Evolutionary conservation across 2,113 vertebrate genomes (phyloP).

Genomic region (Misgurnus mizolepis): DNA sequence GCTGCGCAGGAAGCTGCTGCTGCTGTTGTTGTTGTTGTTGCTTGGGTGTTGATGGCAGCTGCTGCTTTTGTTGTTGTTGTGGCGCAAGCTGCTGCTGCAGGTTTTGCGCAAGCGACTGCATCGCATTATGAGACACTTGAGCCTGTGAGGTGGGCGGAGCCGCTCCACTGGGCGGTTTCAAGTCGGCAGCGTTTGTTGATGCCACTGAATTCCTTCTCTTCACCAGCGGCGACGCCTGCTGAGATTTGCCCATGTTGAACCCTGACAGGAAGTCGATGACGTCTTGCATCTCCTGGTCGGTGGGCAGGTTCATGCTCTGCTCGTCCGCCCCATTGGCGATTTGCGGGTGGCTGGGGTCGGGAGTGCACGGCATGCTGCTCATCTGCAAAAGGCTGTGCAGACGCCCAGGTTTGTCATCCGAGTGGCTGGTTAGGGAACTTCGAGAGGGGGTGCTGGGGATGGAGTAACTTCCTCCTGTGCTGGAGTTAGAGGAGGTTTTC

Average conservation of each 20-base stretch:
- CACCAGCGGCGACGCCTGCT: conserved; percentile 90
- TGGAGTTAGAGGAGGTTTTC: conserved; percentile 85
- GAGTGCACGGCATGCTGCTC: conserved; percentile 76
- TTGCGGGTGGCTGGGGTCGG: conserved; percentile 73
- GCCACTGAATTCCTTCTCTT: conserved; percentile 92
- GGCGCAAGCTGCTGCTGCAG: conserved; percentile 50
- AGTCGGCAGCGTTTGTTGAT: conserved; percentile 82
- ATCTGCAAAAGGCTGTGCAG: conserved; percentile 86
- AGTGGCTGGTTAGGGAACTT: conserved; percentile 70
- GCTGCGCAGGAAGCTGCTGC: conserved; percentile 42
- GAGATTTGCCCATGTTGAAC: conserved; percentile 98
- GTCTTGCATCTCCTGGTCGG: conserved; percentile 99
- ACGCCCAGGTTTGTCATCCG: conserved; percentile 84
- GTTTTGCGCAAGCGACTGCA: conserved; percentile 79
- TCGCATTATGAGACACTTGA: conserved; percentile 73
- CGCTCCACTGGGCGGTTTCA: conserved; percentile 82
- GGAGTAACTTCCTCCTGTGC: conserved; percentile 84
- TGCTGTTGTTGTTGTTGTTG: conserved; percentile 49
- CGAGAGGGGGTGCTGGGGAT: conserved; percentile 91
- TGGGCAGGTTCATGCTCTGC: conserved; percentile 96
- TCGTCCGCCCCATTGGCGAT: conserved; percentile 87
- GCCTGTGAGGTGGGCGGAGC: conserved; percentile 74
- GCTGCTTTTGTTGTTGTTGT: conserved; percentile 57
- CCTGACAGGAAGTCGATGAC: conserved; percentile 99
- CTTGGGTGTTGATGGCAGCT: conserved; percentile 66